Evolutionary conservation across 2,888 invertebrate species (phyloP).

Genomic region (Myopa testacea): DNA sequence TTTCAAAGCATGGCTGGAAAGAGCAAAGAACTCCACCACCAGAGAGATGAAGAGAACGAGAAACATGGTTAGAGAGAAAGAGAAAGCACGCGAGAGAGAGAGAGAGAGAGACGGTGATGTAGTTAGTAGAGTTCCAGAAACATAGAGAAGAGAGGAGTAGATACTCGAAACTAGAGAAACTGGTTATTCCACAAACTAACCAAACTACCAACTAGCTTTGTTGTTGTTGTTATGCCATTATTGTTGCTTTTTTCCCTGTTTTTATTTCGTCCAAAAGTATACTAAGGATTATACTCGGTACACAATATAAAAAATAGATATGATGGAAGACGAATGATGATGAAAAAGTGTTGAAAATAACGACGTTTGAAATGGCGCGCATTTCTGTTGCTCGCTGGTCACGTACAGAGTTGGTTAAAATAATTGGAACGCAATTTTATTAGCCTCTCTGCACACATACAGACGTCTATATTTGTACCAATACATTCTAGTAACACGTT

Average conservation of each 20-base stretch:
- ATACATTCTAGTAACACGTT: too few species aligned
- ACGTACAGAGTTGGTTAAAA: slow-evolving; percentile 55
- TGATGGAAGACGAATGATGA: slow-evolving; percentile 3
- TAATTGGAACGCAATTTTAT: slow-evolving; percentile 46
- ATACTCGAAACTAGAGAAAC: slow-evolving; percentile 51
- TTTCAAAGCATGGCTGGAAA: slow-evolving; percentile 23
- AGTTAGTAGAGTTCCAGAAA: not conserved
- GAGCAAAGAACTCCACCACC: slow-evolving; percentile 56
- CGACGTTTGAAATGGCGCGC: slow-evolving; percentile 58
- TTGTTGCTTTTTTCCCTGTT: slow-evolving; percentile 8
- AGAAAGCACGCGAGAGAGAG: not conserved
- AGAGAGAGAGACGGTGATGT: not conserved
- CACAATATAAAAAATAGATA: slow-evolving; percentile 40
- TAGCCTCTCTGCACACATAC: not conserved
- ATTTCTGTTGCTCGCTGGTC: slow-evolving; percentile 55
- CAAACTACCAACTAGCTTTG: not conserved
- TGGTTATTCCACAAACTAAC: slow-evolving; percentile 25
- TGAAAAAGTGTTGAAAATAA: slow-evolving; percentile 53
- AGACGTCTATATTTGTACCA: too few species aligned
- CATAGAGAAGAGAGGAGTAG: slow-evolving; percentile 42
- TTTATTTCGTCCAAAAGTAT: slow-evolving; percentile 44
- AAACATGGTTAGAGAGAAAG: slow-evolving; percentile 7
- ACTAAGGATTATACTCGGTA: slow-evolving; percentile 20
- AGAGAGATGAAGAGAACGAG: not conserved
- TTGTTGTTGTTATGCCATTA: not conserved